These are phyloP conservation scores for Rhagonycha lutea DNA, from an alignment of 2,888 invertebrate genomes.

Conservation along the genomic window DNA sequence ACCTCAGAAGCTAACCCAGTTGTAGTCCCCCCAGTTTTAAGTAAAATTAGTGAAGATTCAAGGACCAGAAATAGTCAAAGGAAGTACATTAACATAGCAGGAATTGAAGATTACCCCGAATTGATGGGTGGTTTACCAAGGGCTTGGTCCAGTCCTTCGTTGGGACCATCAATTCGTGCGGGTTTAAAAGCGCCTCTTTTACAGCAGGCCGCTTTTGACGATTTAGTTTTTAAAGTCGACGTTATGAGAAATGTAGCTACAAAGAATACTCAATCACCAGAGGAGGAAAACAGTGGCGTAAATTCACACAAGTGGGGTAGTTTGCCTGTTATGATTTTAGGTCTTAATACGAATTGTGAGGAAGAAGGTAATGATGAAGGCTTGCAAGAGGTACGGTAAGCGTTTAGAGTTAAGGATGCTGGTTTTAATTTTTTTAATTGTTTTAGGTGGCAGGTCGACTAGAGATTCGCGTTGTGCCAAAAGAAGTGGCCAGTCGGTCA, in stretches of 20 bases:
- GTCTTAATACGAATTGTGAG: conserved; percentile 36
- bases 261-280: conserved; percentile 51
- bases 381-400: conserved; percentile 47
- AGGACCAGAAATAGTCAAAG: conserved; percentile 51
- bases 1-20: conserved; percentile 46
- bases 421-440: background rate
- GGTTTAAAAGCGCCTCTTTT: conserved; percentile 78
- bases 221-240: conserved; percentile 78
- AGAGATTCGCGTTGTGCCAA: conserved; percentile 77
- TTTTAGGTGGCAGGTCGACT: conserved; percentile 72
- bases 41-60: conserved; percentile 61
- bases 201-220: conserved; percentile 87
- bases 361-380: conserved; percentile 46
- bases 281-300: conserved; percentile 12
- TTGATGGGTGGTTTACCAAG: conserved; percentile 56
- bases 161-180: conserved; percentile 60
- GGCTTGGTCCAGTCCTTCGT: conserved; percentile 53
- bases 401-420: background rate
- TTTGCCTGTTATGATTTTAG: conserved; percentile 43
- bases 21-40: conserved; percentile 45
- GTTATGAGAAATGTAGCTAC: conserved; percentile 79
- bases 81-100: conserved; percentile 76
- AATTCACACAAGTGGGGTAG: conserved; percentile 45
- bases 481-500: conserved; percentile 34
- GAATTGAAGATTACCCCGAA: conserved; percentile 77